Evolutionary conservation across 2,113 vertebrate species (phyloP).

Genomic region (Cichladusa arquata): DNA sequence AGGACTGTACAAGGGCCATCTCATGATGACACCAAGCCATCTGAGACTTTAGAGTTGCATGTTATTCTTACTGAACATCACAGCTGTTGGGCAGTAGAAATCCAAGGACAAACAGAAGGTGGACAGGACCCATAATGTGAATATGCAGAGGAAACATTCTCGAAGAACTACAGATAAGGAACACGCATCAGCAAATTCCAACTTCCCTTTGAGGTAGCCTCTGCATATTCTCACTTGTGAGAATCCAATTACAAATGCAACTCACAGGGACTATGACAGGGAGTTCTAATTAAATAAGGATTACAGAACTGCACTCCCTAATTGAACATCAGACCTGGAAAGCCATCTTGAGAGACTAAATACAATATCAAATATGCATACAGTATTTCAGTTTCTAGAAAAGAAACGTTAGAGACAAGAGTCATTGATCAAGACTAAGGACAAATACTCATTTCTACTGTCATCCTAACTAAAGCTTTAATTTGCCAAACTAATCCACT

Average conservation of each 20-base stretch:
- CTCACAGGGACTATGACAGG: conserved; percentile 24
- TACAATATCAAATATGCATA: conserved; percentile 5
- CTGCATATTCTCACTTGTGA: conserved; percentile 63
- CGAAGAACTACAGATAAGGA: conserved; percentile 46
- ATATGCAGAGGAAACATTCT: conserved; percentile 62
- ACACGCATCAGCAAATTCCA: not conserved
- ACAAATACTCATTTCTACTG: not conserved
- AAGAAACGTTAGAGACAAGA: conserved; percentile 12
- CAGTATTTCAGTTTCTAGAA: conserved; percentile 12
- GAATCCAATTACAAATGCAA: conserved; percentile 56
- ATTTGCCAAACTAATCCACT: conserved; percentile 46
- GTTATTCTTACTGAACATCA: not conserved
- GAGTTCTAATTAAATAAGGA: conserved; percentile 62
- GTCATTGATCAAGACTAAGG: not conserved
- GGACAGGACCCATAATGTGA: conserved; percentile 46
- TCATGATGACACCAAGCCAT: not conserved
- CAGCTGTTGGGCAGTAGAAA: not conserved
- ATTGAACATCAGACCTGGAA: conserved; percentile 39
- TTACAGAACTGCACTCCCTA: conserved; percentile 30
- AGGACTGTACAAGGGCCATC: conserved; percentile 23
- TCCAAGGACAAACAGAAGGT: not conserved
- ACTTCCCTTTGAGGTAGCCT: conserved; percentile 34
- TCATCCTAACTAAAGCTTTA: conserved; percentile 25
- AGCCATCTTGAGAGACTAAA: conserved; percentile 36
- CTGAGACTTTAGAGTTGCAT: not conserved